Percentiles rank a stretch among this genome's conserved stretches.
These are phyloP conservation scores for Edolisoma coerulescens DNA, from an alignment of 2,113 vertebrate genomes.

Conservation along the genomic window DNA sequence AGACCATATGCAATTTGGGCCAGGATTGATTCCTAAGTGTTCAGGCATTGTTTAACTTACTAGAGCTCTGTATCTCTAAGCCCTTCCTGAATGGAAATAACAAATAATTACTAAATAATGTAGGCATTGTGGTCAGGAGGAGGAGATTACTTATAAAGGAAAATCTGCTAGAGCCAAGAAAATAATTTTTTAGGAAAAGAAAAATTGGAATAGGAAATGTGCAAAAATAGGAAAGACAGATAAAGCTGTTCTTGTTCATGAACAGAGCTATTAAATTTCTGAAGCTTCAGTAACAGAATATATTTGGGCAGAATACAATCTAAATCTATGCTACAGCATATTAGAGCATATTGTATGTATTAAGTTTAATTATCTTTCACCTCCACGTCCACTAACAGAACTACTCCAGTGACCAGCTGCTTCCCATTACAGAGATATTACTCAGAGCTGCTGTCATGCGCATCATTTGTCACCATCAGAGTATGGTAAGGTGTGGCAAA, in stretches of 20 bases:
- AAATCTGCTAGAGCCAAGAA: neutral
- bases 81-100: neutral
- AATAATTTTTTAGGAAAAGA: neutral
- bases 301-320: neutral
- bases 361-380: slow-evolving; percentile 10
- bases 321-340: neutral
- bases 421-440: slow-evolving; percentile 3
- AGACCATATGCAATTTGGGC: neutral
- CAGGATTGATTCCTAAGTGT: neutral
- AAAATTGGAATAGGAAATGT: neutral
- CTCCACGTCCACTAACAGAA: neutral
- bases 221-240: neutral
- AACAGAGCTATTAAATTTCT: neutral
- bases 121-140: neutral
- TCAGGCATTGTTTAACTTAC: neutral
- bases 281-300: neutral
- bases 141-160: neutral
- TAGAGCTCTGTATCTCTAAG: neutral
- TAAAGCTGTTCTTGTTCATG: neutral
- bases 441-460: neutral
- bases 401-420: neutral
- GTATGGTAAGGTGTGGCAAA: neutral
- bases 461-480: neutral
- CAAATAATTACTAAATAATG: slow-evolving; percentile 5
- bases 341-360: neutral